Evolutionary conservation across 2,797 vertebrate species (phyloP).

Genomic region (Sebastes minor): DNA sequence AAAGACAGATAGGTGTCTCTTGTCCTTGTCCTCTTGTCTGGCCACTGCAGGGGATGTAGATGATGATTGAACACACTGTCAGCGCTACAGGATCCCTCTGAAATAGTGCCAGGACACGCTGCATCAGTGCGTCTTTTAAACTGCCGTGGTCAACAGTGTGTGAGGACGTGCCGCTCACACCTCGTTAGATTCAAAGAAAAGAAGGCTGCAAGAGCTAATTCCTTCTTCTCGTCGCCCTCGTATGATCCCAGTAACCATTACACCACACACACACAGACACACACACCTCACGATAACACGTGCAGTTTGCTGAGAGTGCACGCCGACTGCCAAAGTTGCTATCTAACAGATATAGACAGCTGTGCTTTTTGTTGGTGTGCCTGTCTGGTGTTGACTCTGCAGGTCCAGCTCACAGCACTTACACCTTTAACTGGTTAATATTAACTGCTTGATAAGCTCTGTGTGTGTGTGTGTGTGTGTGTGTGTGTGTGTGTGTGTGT

Average conservation of each 20-base stretch:
- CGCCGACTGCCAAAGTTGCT: background rate
- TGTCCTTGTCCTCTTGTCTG: conserved; percentile 26
- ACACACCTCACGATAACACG: background rate
- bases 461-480: background rate
- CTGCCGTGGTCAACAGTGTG: background rate
- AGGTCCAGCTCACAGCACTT: background rate
- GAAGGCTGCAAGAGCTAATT: background rate
- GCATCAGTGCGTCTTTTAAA: conserved; percentile 16
- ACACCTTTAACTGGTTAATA: conserved; percentile 48
- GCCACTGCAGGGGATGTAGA: background rate
- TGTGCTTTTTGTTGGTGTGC: background rate
- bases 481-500: background rate
- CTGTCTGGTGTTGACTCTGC: conserved; percentile 34
- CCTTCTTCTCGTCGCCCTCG: background rate
- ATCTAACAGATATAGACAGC: background rate
- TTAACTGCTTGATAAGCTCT: conserved; percentile 50
- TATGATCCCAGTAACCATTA: background rate
- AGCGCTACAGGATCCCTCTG: background rate
- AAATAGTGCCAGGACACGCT: background rate
- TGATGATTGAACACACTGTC: conserved; percentile 29
- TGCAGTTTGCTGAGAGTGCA: background rate
- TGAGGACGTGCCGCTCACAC: background rate
- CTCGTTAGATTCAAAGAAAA: background rate
- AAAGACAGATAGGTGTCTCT: conserved; percentile 9
- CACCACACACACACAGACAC: background rate